Percentiles rank a stretch among this genome's conserved stretches.
phyloP scores from a whole-genome alignment of 2,888 invertebrate species.

The Scaptomyza polygonia region DNA sequence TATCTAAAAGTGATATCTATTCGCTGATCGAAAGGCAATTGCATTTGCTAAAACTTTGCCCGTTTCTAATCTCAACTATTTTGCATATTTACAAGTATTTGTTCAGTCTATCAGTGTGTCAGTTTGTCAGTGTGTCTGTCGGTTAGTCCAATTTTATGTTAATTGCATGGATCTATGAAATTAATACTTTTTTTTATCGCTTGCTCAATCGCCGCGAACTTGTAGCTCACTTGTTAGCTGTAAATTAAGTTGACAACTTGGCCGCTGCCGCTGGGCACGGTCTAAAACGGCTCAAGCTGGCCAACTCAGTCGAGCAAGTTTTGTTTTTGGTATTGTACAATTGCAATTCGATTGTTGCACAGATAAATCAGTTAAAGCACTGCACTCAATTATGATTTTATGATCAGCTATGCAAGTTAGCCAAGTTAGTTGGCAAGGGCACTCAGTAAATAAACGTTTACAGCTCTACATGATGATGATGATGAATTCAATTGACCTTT shows the following conservation, averaged over 20 bases:
- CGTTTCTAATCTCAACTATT: conserved; percentile 68
- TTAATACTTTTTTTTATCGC: conserved; percentile 79
- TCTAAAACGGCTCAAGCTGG: not conserved
- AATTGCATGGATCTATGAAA: conserved; percentile 75
- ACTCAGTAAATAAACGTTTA: conserved; percentile 22
- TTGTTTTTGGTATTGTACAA: conserved; percentile 41
- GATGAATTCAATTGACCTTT: conserved; percentile 35
- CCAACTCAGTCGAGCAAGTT: conserved; percentile 3
- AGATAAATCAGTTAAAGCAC: conserved; percentile 47
- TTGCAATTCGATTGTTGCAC: conserved; percentile 63
- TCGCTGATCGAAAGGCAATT: conserved; percentile 34
- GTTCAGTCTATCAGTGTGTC: conserved; percentile 14
- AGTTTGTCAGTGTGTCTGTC: conserved; percentile 18
- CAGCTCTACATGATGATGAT: conserved; percentile 21
- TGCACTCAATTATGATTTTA: conserved; percentile 28
- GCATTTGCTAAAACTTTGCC: conserved; percentile 18
- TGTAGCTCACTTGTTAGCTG: conserved; percentile 78
- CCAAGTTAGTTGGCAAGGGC: conserved; percentile 29
- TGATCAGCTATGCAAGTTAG: conserved; percentile 10
- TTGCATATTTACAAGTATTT: conserved; percentile 72
- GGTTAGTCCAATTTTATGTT: conserved; percentile 68
- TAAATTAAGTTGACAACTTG: conserved; percentile 79
- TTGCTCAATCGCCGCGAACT: conserved; percentile 77
- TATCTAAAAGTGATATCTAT: conserved; percentile 41
- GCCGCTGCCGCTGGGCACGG: conserved; percentile 71